Conservation (phyloP, 2,888 invertebrate genomes). For the Lymantria dispar region DNA sequence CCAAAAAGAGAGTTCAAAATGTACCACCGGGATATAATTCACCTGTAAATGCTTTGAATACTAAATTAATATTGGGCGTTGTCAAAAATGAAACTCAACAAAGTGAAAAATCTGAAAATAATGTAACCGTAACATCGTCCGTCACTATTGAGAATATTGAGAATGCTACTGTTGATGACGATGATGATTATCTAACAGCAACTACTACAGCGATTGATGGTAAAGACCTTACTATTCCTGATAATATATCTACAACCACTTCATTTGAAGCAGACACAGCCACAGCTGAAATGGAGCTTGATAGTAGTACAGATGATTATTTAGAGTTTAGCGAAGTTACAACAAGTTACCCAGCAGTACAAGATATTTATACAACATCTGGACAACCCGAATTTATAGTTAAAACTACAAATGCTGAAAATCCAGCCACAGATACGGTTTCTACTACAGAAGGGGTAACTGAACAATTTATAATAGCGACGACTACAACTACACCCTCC, state of each 20-base stretch:
- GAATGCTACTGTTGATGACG: constrained; percentile 45
- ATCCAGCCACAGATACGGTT: constrained; percentile 26
- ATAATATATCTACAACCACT: constrained; percentile 46
- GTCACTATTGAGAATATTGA: constrained; percentile 42
- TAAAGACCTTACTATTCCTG: constrained; percentile 34
- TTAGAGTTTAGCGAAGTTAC: constrained; percentile 59
- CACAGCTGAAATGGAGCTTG: constrained; percentile 56
- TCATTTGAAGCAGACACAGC: constrained; percentile 49
- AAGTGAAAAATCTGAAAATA: constrained; percentile 43
- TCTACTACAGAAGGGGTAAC: constrained; percentile 32
- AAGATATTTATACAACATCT: constrained; percentile 38
- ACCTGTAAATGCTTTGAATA: constrained; percentile 29
- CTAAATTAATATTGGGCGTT: constrained; percentile 6
- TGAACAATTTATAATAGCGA: constrained; percentile 18
- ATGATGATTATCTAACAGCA: constrained; percentile 65
- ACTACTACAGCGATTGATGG: constrained; percentile 43
- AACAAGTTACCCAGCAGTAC: constrained; percentile 54
- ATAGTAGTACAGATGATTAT: constrained; percentile 66
- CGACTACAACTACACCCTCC: constrained; percentile 49
- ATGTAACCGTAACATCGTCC: constrained; percentile 36
- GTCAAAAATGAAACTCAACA: constrained; percentile 32
- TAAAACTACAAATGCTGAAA: constrained; percentile 20
- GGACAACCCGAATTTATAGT: constrained; percentile 39
- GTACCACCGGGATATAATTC: constrained; percentile 64
- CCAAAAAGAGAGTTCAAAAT: constrained; percentile 69